Evolutionary conservation across 2,113 vertebrate genomes (phyloP).

Genomic region (Sapajus apella): DNA sequence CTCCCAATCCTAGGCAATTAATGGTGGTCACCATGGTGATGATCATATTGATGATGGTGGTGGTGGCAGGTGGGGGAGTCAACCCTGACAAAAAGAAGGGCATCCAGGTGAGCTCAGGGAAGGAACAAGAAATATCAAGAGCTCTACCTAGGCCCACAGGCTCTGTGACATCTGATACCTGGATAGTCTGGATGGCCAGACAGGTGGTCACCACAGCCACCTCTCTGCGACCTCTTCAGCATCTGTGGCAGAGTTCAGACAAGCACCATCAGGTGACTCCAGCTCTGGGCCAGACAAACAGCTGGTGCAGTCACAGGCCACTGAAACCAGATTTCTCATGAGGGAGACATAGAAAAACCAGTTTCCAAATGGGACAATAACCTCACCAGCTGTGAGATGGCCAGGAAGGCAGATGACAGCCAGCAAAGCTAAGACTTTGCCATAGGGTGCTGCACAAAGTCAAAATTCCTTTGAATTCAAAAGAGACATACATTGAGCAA

Average conservation of each 20-base stretch:
- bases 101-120: not conserved
- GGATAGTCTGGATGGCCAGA: not conserved
- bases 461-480: not conserved
- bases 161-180: not conserved
- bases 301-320: not conserved
- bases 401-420: not conserved
- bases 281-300: not conserved
- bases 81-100: not conserved
- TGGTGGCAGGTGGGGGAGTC: not conserved
- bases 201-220: not conserved
- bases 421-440: not conserved
- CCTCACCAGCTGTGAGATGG: not conserved
- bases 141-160: not conserved
- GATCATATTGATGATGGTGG: not conserved
- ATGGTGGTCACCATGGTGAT: accelerated
- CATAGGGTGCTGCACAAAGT: not conserved
- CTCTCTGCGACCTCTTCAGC: not conserved
- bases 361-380: not conserved
- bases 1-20: not conserved
- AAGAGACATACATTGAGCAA: not conserved
- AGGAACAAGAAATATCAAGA: not conserved
- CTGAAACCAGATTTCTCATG: not conserved
- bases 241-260: not conserved
- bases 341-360: not conserved
- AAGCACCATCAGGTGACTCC: not conserved